phyloP scores from a whole-genome alignment of 2,888 invertebrate species.

The Hedya salicella region DNA sequence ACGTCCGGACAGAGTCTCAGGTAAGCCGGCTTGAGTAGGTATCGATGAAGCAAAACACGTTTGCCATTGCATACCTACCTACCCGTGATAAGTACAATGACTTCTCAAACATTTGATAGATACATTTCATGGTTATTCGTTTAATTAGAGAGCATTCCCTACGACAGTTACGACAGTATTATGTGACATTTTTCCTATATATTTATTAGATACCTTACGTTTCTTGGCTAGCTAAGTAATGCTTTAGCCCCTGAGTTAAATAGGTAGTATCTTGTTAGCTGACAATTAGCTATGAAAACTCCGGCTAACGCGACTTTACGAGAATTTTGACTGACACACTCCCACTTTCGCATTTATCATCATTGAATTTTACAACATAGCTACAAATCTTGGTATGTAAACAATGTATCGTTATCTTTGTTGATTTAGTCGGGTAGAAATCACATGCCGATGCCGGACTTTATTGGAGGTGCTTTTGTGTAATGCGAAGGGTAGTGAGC shows the following conservation, averaged over 20 bases:
- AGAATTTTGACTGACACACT: neutral
- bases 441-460: neutral
- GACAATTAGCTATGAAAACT: neutral
- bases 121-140: slow-evolving; percentile 47
- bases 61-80: slow-evolving; percentile 76
- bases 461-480: neutral
- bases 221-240: too few relatives aligned
- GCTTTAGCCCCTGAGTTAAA: neutral
- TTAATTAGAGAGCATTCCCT: slow-evolving; percentile 3
- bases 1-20: slow-evolving; percentile 82
- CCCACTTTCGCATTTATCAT: neutral
- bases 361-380: neutral
- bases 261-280: too few relatives aligned
- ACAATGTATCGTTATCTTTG: neutral
- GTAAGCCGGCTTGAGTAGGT: slow-evolving; percentile 70
- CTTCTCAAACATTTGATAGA: slow-evolving; percentile 69
- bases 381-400: neutral
- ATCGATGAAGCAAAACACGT: slow-evolving; percentile 78
- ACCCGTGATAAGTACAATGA: slow-evolving; percentile 76
- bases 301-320: neutral
- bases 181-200: too few relatives aligned
- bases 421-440: neutral
- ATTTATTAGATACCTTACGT: too few relatives aligned
- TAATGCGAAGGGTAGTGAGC: slow-evolving; percentile 1
- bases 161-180: neutral